Conservation (phyloP, 1,140 invertebrate genomes). For the Papilio polyxenes region DNA sequence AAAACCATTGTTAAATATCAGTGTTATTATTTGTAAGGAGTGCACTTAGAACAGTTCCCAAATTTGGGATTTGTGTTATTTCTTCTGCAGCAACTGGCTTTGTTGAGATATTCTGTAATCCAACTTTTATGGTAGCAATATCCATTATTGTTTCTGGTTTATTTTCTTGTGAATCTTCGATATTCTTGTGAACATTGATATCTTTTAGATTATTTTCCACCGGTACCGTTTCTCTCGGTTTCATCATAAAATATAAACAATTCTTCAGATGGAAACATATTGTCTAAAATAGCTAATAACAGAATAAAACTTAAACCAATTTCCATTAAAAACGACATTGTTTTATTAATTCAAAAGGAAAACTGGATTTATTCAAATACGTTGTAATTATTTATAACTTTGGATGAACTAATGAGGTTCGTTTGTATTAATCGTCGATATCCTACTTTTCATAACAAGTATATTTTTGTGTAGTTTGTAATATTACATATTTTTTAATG, state of each 20-base stretch:
- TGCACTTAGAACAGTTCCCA: neutral
- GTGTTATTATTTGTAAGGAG: neutral
- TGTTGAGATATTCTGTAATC: too few species aligned
- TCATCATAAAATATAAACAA: neutral
- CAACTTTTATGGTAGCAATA: too few species aligned
- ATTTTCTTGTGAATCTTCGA: neutral
- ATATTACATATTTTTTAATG: neutral
- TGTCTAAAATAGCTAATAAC: neutral
- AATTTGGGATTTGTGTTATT: too few species aligned
- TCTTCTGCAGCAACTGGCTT: too few species aligned
- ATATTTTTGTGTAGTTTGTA: neutral
- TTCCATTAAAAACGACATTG: neutral
- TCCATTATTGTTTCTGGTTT: neutral
- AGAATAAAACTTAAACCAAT: neutral
- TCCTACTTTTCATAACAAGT: neutral
- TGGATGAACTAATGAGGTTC: neutral
- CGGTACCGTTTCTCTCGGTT: neutral
- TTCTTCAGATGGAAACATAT: neutral
- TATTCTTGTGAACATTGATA: neutral
- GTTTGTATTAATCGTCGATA: neutral
- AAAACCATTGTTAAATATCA: too few species aligned
- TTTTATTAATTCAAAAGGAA: conserved; percentile 1
- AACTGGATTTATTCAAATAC: conserved; percentile 1
- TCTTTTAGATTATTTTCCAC: neutral
- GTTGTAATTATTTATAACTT: neutral